Conservation (phyloP, 2,797 vertebrate genomes). For the Naso thynnoides region DNA sequence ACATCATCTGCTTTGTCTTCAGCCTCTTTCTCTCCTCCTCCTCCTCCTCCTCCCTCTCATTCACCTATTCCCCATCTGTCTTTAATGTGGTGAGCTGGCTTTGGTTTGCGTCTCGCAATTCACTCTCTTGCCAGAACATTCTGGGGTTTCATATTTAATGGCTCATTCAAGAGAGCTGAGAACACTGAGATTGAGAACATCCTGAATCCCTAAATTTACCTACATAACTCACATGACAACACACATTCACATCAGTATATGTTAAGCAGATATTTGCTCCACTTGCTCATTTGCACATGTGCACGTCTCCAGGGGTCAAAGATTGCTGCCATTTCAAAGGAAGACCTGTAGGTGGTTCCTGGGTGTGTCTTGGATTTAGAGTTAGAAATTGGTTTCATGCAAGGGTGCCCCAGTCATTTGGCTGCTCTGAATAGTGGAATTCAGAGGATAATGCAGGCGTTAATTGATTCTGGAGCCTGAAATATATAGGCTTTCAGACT, state of each 20-base stretch:
- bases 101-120: slow-evolving; percentile 50
- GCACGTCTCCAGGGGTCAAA: slow-evolving; percentile 23
- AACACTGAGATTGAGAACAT: slow-evolving; percentile 42
- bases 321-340: slow-evolving; percentile 55
- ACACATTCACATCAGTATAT: slow-evolving; percentile 25
- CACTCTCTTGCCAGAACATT: slow-evolving; percentile 59
- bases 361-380: slow-evolving; percentile 73
- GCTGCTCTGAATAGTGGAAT: slow-evolving; percentile 80
- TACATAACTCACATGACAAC: slow-evolving; percentile 23
- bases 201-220: slow-evolving; percentile 38
- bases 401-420: slow-evolving; percentile 82
- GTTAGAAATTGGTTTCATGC: slow-evolving; percentile 85
- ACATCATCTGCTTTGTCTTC: slow-evolving; percentile 46
- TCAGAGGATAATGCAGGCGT: slow-evolving; percentile 84
- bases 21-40: slow-evolving; percentile 21
- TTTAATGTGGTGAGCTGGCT: slow-evolving; percentile 38
- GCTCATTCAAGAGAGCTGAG: slow-evolving; percentile 33
- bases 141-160: slow-evolving; percentile 42
- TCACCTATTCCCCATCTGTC: slow-evolving; percentile 8
- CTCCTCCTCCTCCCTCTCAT: slow-evolving; percentile 13
- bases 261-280: slow-evolving; percentile 6
- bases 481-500: slow-evolving; percentile 83
- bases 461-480: slow-evolving; percentile 86
- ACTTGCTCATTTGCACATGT: neutral
- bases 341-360: slow-evolving; percentile 72